These are phyloP conservation scores for Columba janthina DNA, from an alignment of 2,113 vertebrate genomes.

Conservation along the genomic window DNA sequence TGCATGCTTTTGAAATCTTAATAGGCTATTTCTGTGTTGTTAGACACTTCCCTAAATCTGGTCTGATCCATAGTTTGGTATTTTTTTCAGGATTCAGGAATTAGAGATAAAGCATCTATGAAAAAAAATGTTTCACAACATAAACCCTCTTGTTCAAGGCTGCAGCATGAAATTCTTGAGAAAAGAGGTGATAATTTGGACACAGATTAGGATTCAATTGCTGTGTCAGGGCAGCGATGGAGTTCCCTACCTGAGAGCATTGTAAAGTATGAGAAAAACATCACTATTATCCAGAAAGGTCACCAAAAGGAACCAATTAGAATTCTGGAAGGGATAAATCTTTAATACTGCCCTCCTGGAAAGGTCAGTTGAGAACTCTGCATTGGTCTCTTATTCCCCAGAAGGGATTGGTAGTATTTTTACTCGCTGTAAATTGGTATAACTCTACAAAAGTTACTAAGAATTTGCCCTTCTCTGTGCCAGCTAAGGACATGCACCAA, in stretches of 20 bases:
- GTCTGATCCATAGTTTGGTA: background rate
- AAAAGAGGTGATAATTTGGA: background rate
- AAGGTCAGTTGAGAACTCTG: slow-evolving; percentile 20
- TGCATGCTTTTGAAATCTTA: background rate
- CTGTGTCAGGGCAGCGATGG: background rate
- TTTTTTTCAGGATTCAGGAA: background rate
- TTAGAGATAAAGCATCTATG: background rate
- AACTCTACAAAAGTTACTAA: background rate
- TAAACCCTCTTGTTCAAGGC: background rate
- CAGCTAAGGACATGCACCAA: background rate
- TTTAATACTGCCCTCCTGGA: slow-evolving; percentile 29
- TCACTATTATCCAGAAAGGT: slow-evolving; percentile 41
- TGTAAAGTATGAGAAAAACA: slow-evolving; percentile 39
- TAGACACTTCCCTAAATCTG: background rate
- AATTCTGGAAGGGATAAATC: slow-evolving; percentile 43
- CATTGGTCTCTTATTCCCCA: slow-evolving; percentile 5
- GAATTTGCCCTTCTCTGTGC: background rate
- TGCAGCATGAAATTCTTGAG: background rate
- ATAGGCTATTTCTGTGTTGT: background rate
- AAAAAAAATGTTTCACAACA: background rate
- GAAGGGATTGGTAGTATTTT: background rate
- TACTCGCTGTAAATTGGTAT: background rate
- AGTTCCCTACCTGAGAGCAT: slow-evolving; percentile 23
- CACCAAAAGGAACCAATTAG: slow-evolving; percentile 39
- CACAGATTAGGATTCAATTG: slow-evolving; percentile 31